These are phyloP conservation scores for Oxygymnocypris stewartii DNA, from an alignment of 2,113 vertebrate species.

Conservation along the genomic window DNA sequence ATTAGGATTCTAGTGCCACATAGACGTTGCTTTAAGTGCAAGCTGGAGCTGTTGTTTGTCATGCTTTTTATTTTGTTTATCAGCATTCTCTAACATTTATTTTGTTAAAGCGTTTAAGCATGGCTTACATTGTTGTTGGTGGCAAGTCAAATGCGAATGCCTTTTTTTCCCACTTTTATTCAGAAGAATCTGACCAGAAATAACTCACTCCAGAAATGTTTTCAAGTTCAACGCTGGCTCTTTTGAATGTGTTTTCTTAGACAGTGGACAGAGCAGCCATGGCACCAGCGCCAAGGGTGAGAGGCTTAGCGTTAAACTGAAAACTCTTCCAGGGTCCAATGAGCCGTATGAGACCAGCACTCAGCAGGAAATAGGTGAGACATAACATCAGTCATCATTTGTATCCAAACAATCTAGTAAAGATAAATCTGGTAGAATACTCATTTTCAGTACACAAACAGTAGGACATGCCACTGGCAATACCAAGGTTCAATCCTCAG, in stretches of 20 bases:
- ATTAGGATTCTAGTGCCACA: background rate
- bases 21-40: background rate
- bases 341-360: constrained; percentile 88
- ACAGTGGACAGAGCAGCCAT: constrained; percentile 78
- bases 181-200: constrained; percentile 2
- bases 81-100: background rate
- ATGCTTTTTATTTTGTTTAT: background rate
- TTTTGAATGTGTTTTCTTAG: constrained; percentile 69
- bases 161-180: background rate
- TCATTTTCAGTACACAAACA: background rate
- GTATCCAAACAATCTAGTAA: background rate
- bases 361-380: constrained; percentile 87
- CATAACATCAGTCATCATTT: background rate
- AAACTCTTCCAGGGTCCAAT: constrained; percentile 80
- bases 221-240: background rate
- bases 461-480: background rate
- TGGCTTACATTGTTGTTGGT: background rate
- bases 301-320: constrained; percentile 82
- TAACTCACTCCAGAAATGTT: constrained; percentile 10
- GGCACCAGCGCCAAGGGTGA: constrained; percentile 81
- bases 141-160: background rate
- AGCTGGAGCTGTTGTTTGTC: background rate
- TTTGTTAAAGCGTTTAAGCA: background rate
- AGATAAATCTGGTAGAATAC: background rate
- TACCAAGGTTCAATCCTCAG: background rate